phyloP scores from a whole-genome alignment of 1,140 invertebrate species.

The Pseudomyrmex sp. region DNA sequence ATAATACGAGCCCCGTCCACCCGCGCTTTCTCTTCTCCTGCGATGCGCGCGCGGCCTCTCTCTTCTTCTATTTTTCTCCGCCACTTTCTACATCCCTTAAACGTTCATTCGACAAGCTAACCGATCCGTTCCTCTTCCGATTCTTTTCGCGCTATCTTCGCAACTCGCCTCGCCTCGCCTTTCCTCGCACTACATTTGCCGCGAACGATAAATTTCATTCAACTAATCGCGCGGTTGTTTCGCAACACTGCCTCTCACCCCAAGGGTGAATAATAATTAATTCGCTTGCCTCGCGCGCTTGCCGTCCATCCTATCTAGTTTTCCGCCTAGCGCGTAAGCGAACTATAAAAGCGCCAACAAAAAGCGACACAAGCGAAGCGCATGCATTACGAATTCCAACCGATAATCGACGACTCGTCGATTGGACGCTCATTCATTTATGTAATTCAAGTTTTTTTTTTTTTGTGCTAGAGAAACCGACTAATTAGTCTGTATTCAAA shows the following conservation, averaged over 20 bases:
- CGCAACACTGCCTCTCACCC: slow-evolving; percentile 52
- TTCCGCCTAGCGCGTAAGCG: background rate
- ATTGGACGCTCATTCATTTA: background rate
- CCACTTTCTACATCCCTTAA: slow-evolving; percentile 72
- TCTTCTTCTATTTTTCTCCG: slow-evolving; percentile 31
- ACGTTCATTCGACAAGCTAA: slow-evolving; percentile 50
- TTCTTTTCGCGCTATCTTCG: slow-evolving; percentile 35
- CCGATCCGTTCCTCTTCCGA: slow-evolving; percentile 31
- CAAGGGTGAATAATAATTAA: slow-evolving; percentile 67
- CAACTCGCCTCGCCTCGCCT: slow-evolving; percentile 16
- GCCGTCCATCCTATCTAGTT: slow-evolving; percentile 54
- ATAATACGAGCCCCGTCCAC: slow-evolving; percentile 77
- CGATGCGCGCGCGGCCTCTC: background rate
- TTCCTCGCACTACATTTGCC: slow-evolving; percentile 46
- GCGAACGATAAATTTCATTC: slow-evolving; percentile 67
- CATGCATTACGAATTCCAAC: background rate
- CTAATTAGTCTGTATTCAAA: background rate
- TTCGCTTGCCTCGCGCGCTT: slow-evolving; percentile 34
- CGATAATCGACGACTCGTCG: background rate
- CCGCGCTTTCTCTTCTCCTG: slow-evolving; percentile 18
- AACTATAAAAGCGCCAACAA: slow-evolving; percentile 11
- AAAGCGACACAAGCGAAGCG: background rate
- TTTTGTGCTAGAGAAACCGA: background rate
- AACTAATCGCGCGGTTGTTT: slow-evolving; percentile 59
- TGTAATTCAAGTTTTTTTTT: background rate